Evolutionary conservation across 2,797 vertebrate species (phyloP).

Genomic region (Arremon aurantiirostris): DNA sequence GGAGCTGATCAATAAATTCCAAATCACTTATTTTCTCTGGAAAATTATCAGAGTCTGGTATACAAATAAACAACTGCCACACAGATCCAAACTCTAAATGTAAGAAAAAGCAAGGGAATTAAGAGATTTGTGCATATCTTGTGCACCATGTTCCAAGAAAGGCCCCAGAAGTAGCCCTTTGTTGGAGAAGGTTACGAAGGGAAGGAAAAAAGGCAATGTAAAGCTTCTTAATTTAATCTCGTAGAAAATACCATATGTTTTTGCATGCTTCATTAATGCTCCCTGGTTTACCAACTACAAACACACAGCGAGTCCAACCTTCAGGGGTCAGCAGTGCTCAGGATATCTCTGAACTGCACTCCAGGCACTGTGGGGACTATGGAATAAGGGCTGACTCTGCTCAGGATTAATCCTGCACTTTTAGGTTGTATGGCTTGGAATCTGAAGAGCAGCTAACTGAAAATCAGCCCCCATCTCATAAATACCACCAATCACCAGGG

Average conservation of each 20-base stretch:
- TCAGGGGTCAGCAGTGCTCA: constrained; percentile 61
- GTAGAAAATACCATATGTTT: neutral
- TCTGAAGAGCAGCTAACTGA: neutral
- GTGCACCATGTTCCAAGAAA: neutral
- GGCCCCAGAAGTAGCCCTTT: neutral
- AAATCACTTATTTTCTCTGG: neutral
- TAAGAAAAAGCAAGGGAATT: neutral
- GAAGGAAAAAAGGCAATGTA: neutral
- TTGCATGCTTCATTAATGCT: constrained; percentile 9
- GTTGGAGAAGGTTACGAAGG: neutral
- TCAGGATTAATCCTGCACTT: neutral
- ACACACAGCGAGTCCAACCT: constrained; percentile 15
- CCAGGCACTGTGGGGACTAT: neutral
- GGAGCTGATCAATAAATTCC: constrained; percentile 1
- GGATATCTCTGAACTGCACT: neutral
- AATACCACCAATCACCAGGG: neutral
- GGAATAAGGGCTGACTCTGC: neutral
- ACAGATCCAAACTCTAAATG: neutral
- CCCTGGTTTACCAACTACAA: neutral
- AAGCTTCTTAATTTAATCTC: neutral
- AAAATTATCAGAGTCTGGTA: neutral
- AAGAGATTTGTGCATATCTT: neutral
- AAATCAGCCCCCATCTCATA: neutral
- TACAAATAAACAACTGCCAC: neutral
- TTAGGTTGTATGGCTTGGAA: neutral